Base-by-base conservation (phyloP, 2,113 vertebrate species). In the Turnix velox region DNA sequence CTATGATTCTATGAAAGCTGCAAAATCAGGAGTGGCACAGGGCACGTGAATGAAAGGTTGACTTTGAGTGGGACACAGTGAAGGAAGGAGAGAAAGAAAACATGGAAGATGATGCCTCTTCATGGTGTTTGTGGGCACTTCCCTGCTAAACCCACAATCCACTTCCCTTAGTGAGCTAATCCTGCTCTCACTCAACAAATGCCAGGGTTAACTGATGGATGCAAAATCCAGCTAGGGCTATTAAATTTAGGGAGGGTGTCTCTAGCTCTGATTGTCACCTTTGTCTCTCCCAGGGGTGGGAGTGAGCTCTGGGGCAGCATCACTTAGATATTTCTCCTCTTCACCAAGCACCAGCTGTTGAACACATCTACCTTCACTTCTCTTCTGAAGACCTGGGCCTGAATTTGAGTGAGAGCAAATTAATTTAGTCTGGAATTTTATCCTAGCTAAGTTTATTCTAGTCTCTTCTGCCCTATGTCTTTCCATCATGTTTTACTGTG, bases 31-130 rank as follows among this genome's bases (percentile, higher is more conserved):
- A 72, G 67, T n/a, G 62, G 13, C 43, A 23, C 40, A 37, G 42
- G 27, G 61, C 40, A 43, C 39, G 79, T 23, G 49, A 20, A n/a
- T 5, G 33, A 25, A 18, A 61, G 66, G 31, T 17, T 49, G 51
- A 5, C 40, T 39, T 78, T 30, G 31, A 0, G 18, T 31, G 51
- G 52, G 31, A 24, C 25, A 7, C 0, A 35, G 33, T 0, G 0
- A 22, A 35, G 45, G 49, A 52, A 73, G 49, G 52, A 8, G 28
- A 7, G 39, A 33, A 46, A 6, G 75, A 35, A 52, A 40, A 40
- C 37, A 25, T 9, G 0, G 0, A 17, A 40, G 58, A 39, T 33
- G 40, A 1, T 57, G 58, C 23, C 59, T 46, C 62, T 78, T 45
- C 35, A 7, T 20, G 10, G 22, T 16, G 9, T 10, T 19, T 30